Percentiles rank a stretch among this genome's conserved stretches.
These are phyloP conservation scores for Syrmaticus mikado DNA, from an alignment of 2,113 vertebrate genomes.

Conservation along the genomic window DNA sequence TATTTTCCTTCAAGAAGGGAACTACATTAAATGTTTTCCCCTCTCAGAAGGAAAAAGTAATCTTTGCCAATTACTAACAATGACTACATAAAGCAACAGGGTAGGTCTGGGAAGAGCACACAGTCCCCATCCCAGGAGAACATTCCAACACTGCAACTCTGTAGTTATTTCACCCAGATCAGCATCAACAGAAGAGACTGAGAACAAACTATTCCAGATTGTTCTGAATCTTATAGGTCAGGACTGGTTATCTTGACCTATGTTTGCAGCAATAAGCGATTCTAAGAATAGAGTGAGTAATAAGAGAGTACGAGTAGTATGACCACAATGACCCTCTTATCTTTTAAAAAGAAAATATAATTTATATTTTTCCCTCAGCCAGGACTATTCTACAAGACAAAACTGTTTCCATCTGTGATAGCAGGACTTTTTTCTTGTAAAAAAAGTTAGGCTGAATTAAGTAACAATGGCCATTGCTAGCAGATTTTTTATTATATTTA, in stretches of 20 bases:
- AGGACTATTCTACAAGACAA: neutral
- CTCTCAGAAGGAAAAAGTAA: neutral
- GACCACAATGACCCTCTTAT: neutral
- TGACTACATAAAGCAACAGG: neutral
- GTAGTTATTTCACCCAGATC: neutral
- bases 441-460: neutral
- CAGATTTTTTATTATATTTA: neutral
- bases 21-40: neutral
- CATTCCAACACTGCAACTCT: neutral
- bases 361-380: neutral
- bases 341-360: neutral
- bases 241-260: neutral
- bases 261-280: rapidly evolving
- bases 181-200: neutral
- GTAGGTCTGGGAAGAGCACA: neutral
- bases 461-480: neutral
- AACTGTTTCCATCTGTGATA: neutral
- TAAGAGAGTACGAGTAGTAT: neutral
- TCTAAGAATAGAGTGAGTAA: neutral
- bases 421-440: neutral
- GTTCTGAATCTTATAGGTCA: neutral
- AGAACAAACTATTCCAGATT: neutral
- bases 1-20: too few relatives aligned
- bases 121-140: neutral
- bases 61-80: neutral